Conservation (phyloP, 2,797 vertebrate genomes). For the Tamandua tetradactyla region DNA sequence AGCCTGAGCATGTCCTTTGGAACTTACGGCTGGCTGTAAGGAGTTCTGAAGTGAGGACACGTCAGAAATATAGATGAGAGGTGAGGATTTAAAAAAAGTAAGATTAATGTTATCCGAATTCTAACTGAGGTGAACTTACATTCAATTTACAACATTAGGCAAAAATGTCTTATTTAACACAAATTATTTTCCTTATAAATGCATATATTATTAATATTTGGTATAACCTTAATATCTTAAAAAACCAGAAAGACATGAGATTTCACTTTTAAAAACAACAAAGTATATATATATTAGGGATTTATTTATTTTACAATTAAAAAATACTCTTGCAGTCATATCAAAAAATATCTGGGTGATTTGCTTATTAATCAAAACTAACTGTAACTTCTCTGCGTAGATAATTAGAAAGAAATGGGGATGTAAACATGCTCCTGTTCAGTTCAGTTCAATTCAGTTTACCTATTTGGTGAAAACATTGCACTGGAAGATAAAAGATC, state of each 20-base stretch:
- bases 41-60: neutral
- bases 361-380: neutral
- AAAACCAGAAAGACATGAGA: slow-evolving; percentile 24
- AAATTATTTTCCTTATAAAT: slow-evolving; percentile 41
- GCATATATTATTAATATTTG: neutral
- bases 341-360: neutral
- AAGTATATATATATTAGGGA: slow-evolving; percentile 1
- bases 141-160: neutral
- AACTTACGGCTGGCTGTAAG: neutral
- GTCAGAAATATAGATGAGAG: neutral
- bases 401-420: neutral
- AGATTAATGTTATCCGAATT: neutral
- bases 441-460: neutral
- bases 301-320: slow-evolving; percentile 2
- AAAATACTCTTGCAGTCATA: neutral
- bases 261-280: slow-evolving; percentile 10
- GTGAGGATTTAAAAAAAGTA: neutral
- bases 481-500: neutral
- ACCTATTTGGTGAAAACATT: neutral
- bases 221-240: neutral
- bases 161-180: neutral
- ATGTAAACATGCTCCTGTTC: neutral
- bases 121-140: neutral
- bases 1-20: neutral
- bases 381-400: slow-evolving; percentile 6